phyloP scores from a whole-genome alignment of 2,113 vertebrate species.

The Odocoileus virginianus region DNA sequence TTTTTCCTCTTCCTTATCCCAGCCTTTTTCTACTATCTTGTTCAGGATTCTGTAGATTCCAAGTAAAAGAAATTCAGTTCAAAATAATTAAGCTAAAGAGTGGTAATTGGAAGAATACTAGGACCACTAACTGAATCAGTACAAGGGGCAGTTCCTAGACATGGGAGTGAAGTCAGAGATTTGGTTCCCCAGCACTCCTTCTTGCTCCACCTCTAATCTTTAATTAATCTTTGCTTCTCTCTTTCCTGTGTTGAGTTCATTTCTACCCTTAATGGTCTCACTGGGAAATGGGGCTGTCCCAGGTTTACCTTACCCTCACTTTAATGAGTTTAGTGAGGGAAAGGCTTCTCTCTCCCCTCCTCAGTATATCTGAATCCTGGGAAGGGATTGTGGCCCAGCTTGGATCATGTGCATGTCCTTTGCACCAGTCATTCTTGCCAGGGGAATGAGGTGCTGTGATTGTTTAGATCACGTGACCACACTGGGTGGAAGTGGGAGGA shows the following conservation, averaged over 20 bases:
- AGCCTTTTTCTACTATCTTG: not conserved
- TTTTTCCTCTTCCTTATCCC: not conserved
- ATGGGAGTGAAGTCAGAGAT: not conserved
- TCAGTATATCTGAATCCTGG: not conserved
- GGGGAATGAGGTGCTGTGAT: not conserved
- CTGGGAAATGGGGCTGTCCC: not conserved
- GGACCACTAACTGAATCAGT: not conserved
- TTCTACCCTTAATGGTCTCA: not conserved
- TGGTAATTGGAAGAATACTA: not conserved
- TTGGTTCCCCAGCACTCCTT: rapidly evolving
- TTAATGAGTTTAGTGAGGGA: not conserved
- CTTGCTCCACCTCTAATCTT: not conserved
- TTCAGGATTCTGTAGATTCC: conserved; percentile 16
- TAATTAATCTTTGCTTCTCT: not conserved
- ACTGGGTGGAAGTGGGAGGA: not conserved
- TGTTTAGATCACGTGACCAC: not conserved
- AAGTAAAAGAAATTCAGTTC: not conserved
- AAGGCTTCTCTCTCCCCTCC: not conserved
- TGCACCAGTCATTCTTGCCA: not conserved
- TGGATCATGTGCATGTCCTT: not conserved
- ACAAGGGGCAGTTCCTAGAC: not conserved
- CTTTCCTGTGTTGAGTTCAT: not conserved
- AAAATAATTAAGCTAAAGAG: not conserved
- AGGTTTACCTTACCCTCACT: not conserved
- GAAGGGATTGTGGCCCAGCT: not conserved